phyloP scores from a whole-genome alignment of 2,113 vertebrate species.

The Fregata magnificens region DNA sequence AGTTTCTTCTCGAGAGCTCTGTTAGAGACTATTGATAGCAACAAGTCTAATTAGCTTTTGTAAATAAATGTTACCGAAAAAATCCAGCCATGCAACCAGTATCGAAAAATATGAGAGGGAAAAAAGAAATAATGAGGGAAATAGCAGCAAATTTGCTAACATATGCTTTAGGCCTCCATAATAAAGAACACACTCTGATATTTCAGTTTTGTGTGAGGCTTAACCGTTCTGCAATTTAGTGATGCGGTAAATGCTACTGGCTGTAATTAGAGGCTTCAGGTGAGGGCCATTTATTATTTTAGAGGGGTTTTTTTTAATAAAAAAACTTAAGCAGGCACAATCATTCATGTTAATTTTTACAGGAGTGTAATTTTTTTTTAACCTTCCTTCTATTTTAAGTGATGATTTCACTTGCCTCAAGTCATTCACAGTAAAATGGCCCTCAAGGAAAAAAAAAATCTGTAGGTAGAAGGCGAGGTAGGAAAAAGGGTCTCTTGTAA shows the following conservation, averaged over 20 bases:
- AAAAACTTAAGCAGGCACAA: background rate
- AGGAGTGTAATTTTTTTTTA: background rate
- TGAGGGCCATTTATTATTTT: background rate
- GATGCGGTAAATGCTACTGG: background rate
- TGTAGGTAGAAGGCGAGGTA: background rate
- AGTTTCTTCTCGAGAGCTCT: conserved; percentile 31
- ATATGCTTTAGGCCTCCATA: background rate
- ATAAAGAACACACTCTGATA: background rate
- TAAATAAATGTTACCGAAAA: conserved; percentile 34
- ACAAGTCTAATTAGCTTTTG: conserved; percentile 41
- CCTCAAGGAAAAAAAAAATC: background rate
- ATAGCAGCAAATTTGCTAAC: background rate
- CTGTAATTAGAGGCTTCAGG: background rate
- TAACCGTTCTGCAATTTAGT: background rate
- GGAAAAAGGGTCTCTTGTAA: background rate
- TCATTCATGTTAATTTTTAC: background rate
- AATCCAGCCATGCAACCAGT: background rate
- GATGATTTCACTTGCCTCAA: background rate
- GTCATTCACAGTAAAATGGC: background rate
- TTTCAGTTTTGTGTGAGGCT: background rate
- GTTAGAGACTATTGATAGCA: conserved; percentile 46
- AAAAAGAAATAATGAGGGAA: background rate
- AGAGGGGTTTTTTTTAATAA: background rate
- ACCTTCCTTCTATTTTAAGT: background rate
- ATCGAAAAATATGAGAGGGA: background rate